Evolutionary conservation across 2,113 vertebrate genomes (phyloP).

Genomic region (Vireo altiloquus): DNA sequence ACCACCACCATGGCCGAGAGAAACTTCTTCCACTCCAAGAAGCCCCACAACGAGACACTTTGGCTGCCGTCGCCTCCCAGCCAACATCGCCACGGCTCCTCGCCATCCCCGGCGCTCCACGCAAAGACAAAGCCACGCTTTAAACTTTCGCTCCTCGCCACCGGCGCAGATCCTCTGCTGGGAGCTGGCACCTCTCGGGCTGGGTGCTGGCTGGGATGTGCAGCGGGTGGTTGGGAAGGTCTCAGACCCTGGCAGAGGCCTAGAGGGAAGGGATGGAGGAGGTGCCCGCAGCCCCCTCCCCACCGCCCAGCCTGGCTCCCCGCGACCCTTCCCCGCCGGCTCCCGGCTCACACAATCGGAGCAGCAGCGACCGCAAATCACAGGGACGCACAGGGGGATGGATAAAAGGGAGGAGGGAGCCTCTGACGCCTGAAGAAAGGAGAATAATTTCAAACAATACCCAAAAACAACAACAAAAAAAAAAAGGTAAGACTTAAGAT

Average conservation of each 20-base stretch:
- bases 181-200: background rate
- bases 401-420: background rate
- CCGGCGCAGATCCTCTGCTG: background rate
- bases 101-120: background rate
- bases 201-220: background rate
- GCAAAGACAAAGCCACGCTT: background rate
- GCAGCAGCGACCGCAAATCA: background rate
- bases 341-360: conserved; percentile 1
- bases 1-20: background rate
- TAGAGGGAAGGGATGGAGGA: background rate
- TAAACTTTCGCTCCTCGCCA: conserved; percentile 56
- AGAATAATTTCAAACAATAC: background rate
- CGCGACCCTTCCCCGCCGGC: conserved; percentile 26
- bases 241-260: conserved; percentile 40
- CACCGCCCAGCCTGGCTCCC: background rate
- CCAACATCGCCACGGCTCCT: background rate
- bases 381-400: background rate
- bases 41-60: background rate
- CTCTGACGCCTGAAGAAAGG: background rate
- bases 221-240: conserved; percentile 19
- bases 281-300: background rate
- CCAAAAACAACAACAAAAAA: too few relatives aligned
- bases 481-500: background rate
- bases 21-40: conserved; percentile 1
- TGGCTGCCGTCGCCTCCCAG: background rate